A percentile compares a stretch with the other conserved stretches of the same genome.
Conservation (phyloP, 2,888 invertebrate genomes). For the Sialis lutaria region DNA sequence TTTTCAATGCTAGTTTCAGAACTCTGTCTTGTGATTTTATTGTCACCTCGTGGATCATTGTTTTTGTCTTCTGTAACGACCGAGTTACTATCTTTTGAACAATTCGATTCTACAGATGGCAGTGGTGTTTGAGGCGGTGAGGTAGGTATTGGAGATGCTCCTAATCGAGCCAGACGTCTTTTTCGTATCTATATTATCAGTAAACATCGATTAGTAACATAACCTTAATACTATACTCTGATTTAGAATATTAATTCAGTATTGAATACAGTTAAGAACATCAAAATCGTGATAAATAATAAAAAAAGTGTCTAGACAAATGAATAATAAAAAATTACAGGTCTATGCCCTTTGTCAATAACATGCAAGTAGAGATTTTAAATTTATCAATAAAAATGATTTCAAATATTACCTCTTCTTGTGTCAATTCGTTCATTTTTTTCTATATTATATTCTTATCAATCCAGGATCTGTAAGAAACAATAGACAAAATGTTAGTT, state of each 20-base stretch:
- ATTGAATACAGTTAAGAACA: too few relatives aligned
- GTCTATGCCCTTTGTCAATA: constrained; percentile 2
- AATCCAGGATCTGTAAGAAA: constrained; percentile 1
- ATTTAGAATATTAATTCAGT: too few relatives aligned
- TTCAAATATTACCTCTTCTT: constrained; percentile 63
- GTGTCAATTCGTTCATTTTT: constrained; percentile 68
- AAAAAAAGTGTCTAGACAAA: neutral
- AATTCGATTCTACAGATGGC: constrained; percentile 24
- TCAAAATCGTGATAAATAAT: constrained; percentile 8
- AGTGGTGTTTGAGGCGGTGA: constrained; percentile 32
- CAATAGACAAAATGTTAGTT: neutral
- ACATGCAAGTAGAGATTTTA: neutral
- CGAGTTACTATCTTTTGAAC: constrained; percentile 9
- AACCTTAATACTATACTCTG: neutral
- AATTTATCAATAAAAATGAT: constrained; percentile 15
- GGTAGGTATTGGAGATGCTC: constrained; percentile 31
- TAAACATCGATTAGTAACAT: neutral
- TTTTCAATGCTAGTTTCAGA: neutral
- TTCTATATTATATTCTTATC: neutral
- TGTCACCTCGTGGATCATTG: constrained; percentile 7
- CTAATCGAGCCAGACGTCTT: constrained; percentile 55
- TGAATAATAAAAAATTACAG: constrained; percentile 4
- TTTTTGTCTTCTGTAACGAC: constrained; percentile 17
- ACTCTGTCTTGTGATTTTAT: constrained; percentile 6
- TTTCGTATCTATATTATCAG: constrained; percentile 47